Evolutionary conservation across 2,888 invertebrate species (phyloP).

Genomic region (Axea sp.): DNA sequence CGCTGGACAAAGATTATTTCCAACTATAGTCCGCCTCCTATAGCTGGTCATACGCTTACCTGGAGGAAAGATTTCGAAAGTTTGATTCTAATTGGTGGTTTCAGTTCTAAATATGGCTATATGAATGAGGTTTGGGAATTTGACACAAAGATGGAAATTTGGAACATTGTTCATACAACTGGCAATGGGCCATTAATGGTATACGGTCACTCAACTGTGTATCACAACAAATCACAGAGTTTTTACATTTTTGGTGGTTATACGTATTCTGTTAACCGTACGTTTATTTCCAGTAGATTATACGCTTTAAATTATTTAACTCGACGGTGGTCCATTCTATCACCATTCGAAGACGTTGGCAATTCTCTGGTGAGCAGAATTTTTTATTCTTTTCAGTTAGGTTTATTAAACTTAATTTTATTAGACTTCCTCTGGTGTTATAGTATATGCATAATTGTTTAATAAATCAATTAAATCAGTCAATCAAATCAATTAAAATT

Average conservation of each 20-base stretch:
- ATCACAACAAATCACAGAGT: constrained; percentile 88
- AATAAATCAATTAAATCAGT: no score
- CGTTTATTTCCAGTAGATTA: constrained; percentile 87
- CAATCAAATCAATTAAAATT: no score
- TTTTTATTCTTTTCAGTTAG: background rate
- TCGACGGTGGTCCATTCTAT: constrained; percentile 89
- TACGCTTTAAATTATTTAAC: constrained; percentile 89
- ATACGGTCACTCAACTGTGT: constrained; percentile 94
- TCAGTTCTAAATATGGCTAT: constrained; percentile 87
- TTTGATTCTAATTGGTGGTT: constrained; percentile 92
- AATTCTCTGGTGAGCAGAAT: constrained; percentile 78
- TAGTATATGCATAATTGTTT: no score
- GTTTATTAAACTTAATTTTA: no score
- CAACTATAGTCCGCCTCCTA: constrained; percentile 83
- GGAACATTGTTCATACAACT: constrained; percentile 67
- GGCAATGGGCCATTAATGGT: constrained; percentile 90
- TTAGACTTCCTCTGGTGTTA: no score
- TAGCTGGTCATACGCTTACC: constrained; percentile 95
- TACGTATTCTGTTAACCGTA: constrained; percentile 85
- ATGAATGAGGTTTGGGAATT: constrained; percentile 90
- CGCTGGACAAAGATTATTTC: constrained; percentile 87
- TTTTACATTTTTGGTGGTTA: constrained; percentile 95
- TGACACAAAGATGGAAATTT: constrained; percentile 68
- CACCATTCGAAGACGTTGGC: constrained; percentile 83
- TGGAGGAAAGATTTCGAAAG: constrained; percentile 87